Percentiles rank a stretch among this genome's conserved stretches.
Evolutionary conservation across 1,140 invertebrate genomes (phyloP).

Genomic region (Tetragnatha versicolor): DNA sequence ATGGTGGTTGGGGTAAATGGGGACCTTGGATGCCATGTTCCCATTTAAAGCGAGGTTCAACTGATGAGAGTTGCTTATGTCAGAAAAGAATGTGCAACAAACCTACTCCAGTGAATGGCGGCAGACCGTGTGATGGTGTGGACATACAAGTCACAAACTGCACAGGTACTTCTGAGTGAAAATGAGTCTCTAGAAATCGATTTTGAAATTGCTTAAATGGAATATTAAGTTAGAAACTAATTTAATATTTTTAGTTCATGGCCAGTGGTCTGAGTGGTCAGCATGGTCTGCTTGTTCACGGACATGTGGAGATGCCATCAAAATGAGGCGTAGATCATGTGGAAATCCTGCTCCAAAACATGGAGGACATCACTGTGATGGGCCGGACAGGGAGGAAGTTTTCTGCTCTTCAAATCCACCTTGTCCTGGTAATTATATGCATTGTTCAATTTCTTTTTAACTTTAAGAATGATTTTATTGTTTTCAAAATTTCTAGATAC

Average conservation of each 20-base stretch:
- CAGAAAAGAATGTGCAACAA: conserved; percentile 80
- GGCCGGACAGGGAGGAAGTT: conserved; percentile 71
- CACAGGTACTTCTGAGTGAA: no score
- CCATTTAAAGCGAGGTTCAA: conserved; percentile 59
- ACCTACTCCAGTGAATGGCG: conserved; percentile 81
- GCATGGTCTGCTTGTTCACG: conserved; percentile 64
- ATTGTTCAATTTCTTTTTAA: no score
- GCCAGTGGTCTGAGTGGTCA: conserved; percentile 65
- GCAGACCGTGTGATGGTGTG: conserved; percentile 66
- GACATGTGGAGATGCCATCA: conserved; percentile 74
- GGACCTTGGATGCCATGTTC: conserved; percentile 73
- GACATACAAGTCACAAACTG: conserved; percentile 67
- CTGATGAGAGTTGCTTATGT: conserved; percentile 77
- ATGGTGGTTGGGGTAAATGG: conserved; percentile 79
- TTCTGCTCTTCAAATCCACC: conserved; percentile 77
- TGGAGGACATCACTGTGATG: conserved; percentile 63
- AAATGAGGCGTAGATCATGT: conserved; percentile 63
- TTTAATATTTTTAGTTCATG: conserved; percentile 55
- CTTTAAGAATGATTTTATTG: no score
- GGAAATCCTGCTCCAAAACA: conserved; percentile 60
- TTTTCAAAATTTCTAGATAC: no score
- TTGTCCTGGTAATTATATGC: conserved; percentile 32
- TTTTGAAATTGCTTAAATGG: no score
- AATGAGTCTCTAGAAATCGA: no score
- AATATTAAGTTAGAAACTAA: no score